Conservation (phyloP, 2,113 vertebrate species). For the Shinisaurus crocodilurus region DNA sequence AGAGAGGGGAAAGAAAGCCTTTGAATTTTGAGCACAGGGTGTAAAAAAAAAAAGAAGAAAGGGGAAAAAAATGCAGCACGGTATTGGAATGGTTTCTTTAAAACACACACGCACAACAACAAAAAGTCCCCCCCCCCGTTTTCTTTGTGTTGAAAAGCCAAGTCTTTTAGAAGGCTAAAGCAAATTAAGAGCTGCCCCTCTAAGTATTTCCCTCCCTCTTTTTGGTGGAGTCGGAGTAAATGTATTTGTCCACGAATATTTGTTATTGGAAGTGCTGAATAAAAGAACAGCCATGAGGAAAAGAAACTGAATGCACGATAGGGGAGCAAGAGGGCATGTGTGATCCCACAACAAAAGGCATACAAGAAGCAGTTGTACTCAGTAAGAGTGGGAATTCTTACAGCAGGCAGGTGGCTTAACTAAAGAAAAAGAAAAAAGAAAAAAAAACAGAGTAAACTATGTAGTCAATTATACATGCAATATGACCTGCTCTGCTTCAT, state of each 20-base stretch:
- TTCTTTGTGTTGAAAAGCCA: neutral
- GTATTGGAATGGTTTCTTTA: constrained; percentile 4
- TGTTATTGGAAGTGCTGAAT: constrained; percentile 10
- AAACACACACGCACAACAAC: neutral
- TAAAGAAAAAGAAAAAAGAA: neutral
- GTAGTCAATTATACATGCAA: neutral
- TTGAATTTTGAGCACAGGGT: constrained; percentile 51
- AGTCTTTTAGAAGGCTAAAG: constrained; percentile 22
- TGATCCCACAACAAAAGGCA: constrained; percentile 4
- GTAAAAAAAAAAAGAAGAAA: constrained; percentile 26
- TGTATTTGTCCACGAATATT: constrained; percentile 23
- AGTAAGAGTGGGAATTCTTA: constrained; percentile 4
- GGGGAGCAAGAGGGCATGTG: constrained; percentile 14
- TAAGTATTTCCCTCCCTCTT: neutral
- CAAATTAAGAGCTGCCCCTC: constrained; percentile 3
- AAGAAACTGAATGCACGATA: constrained; percentile 23
- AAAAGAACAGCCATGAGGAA: neutral
- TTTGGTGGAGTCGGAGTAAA: constrained; percentile 40
- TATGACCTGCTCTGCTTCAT: neutral
- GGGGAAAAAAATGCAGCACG: neutral
- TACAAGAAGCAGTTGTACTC: neutral
- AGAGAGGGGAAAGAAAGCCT: constrained; percentile 54
- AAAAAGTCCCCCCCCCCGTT: neutral
- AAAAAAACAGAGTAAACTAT: neutral
- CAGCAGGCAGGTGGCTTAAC: constrained; percentile 2